These are phyloP conservation scores for Drosophila novamexicana DNA, from an alignment of 1,140 invertebrate genomes.

Conservation along the genomic window DNA sequence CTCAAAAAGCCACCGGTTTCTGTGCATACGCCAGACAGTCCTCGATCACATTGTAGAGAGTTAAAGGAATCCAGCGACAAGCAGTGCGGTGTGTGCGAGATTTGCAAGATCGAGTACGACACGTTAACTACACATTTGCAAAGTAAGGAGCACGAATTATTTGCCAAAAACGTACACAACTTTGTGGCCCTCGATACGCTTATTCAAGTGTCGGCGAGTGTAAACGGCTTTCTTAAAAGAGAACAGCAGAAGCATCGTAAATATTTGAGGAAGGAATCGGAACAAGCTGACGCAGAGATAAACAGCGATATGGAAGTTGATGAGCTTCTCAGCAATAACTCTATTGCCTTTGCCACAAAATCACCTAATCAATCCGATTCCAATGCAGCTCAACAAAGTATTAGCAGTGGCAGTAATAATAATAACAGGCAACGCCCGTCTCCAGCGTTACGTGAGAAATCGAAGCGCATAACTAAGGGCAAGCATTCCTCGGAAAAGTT, in stretches of 20 bases:
- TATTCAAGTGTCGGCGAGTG: slow-evolving; percentile 85
- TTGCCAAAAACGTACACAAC: slow-evolving; percentile 89
- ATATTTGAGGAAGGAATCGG: slow-evolving; percentile 17
- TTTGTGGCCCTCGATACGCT: slow-evolving; percentile 89
- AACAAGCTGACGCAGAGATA: slow-evolving; percentile 43
- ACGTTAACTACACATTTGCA: slow-evolving; percentile 88
- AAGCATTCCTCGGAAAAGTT: slow-evolving; percentile 81
- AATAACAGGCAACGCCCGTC: slow-evolving; percentile 52
- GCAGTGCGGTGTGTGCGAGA: slow-evolving; percentile 90
- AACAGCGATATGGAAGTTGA: slow-evolving; percentile 77
- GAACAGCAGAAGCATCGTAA: slow-evolving; percentile 22
- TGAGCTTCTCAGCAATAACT: slow-evolving; percentile 55
- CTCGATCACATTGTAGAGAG: slow-evolving; percentile 54
- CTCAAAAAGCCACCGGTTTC: slow-evolving; percentile 39
- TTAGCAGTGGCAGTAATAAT: slow-evolving; percentile 20
- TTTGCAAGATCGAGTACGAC: slow-evolving; percentile 89
- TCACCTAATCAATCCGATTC: slow-evolving; percentile 18
- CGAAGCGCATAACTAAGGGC: slow-evolving; percentile 75
- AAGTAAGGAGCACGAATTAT: slow-evolving; percentile 89
- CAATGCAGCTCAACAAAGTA: slow-evolving; percentile 20
- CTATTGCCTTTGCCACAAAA: slow-evolving; percentile 9
- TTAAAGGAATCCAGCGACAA: slow-evolving; percentile 80
- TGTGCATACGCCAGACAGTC: slow-evolving; percentile 46
- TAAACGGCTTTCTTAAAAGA: slow-evolving; percentile 64
- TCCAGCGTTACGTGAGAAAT: slow-evolving; percentile 72